Evolutionary conservation across 1,140 invertebrate species (phyloP).

Genomic region (Protaetia brevitarsis): DNA sequence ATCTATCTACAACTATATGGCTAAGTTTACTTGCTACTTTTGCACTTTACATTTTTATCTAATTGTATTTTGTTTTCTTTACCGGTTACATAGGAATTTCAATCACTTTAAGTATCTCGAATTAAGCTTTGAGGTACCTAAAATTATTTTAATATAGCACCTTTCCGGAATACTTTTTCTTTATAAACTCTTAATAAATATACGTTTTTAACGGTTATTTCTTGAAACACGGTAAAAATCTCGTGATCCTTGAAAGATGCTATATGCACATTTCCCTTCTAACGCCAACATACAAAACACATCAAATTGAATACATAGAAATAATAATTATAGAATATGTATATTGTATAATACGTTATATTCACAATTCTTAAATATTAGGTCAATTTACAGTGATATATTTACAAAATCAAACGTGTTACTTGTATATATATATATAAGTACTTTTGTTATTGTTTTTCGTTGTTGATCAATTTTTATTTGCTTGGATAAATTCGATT

Average conservation of each 20-base stretch:
- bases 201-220: not conserved
- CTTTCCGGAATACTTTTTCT: not conserved
- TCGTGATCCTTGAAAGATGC: no score
- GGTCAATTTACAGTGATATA: slow-evolving; percentile 7
- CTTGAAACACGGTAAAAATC: no score
- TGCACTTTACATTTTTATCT: slow-evolving; percentile 22
- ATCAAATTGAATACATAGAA: slow-evolving; percentile 5
- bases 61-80: not conserved
- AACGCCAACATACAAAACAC: slow-evolving; percentile 3
- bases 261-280: slow-evolving; percentile 4
- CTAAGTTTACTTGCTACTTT: slow-evolving; percentile 14
- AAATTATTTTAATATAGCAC: not conserved
- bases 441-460: not conserved
- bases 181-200: not conserved
- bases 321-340: slow-evolving; percentile 11
- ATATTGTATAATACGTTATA: not conserved
- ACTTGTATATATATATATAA: not conserved
- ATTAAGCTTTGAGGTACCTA: not conserved
- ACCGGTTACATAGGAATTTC: slow-evolving; percentile 18
- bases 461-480: not conserved
- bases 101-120: not conserved
- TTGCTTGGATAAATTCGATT: slow-evolving; percentile 1
- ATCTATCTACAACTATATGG: slow-evolving; percentile 18
- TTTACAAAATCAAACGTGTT: slow-evolving; percentile 7
- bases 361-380: slow-evolving; percentile 11